Conservation (phyloP, 2,797 vertebrate species). For the Heteromormyrus szaboi region DNA sequence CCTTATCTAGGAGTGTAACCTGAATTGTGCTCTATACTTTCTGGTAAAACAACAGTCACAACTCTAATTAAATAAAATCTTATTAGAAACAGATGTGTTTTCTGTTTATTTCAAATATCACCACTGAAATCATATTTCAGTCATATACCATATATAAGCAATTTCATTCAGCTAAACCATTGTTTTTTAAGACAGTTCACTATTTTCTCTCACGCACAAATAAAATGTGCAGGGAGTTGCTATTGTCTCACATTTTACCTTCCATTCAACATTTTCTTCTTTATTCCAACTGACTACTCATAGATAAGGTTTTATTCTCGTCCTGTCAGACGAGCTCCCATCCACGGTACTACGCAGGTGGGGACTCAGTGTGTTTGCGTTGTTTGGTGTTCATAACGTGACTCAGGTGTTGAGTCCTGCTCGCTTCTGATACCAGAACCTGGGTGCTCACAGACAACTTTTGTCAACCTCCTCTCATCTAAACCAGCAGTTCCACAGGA, state of each 20-base stretch:
- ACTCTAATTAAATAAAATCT: neutral
- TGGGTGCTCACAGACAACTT: neutral
- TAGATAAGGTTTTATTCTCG: neutral
- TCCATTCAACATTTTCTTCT: neutral
- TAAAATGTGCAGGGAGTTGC: neutral
- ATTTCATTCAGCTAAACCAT: neutral
- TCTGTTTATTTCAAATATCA: neutral
- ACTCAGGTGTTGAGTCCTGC: neutral
- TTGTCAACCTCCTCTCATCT: neutral
- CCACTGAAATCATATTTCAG: neutral
- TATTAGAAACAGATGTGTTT: neutral
- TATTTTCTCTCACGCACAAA: neutral
- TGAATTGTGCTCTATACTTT: neutral
- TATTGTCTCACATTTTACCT: neutral
- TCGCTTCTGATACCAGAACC: neutral
- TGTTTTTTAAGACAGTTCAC: neutral
- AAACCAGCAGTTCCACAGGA: neutral
- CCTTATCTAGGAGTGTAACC: neutral
- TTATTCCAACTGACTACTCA: neutral
- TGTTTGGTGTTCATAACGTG: neutral
- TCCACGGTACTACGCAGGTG: neutral
- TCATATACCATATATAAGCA: neutral
- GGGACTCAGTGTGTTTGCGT: neutral
- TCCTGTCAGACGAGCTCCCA: conserved; percentile 3
- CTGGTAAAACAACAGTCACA: neutral